Conservation (phyloP, 1,140 invertebrate species). For the Stenopsyche tienmushanensis region DNA sequence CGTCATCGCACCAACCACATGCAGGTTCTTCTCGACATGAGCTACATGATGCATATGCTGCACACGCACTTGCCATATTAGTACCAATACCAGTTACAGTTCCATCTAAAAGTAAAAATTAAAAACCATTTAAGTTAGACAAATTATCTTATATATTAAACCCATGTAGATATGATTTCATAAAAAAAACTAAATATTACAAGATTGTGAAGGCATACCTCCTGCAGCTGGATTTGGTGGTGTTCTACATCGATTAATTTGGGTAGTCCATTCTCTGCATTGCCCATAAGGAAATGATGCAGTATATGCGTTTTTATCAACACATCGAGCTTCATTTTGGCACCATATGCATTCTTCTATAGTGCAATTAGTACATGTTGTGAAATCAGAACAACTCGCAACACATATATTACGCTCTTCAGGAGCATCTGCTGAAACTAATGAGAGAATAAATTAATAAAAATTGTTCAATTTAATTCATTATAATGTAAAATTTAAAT, state of each 20-base stretch:
- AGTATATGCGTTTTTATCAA: conserved; percentile 95
- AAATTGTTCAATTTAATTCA: neutral
- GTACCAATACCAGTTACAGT: conserved; percentile 3
- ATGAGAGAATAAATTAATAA: conserved; percentile 3
- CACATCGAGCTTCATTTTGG: conserved; percentile 85
- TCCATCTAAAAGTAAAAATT: neutral
- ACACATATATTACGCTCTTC: conserved; percentile 60
- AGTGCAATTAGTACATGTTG: conserved; percentile 87
- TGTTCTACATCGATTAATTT: conserved; percentile 61
- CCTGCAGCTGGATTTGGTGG: conserved; percentile 44
- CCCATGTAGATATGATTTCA: too few species aligned
- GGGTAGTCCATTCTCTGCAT: conserved; percentile 93
- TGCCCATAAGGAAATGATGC: conserved; percentile 96
- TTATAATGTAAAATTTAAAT: neutral
- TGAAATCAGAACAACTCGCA: conserved; percentile 74
- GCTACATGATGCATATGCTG: conserved; percentile 74
- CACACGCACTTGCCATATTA: conserved; percentile 57
- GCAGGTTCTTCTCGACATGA: conserved; percentile 85
- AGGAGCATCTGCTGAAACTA: conserved; percentile 17
- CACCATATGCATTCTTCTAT: conserved; percentile 91
- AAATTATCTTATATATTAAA: too few species aligned
- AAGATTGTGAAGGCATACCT: conserved; percentile 6
- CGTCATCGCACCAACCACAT: conserved; percentile 98
- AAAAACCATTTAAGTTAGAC: too few species aligned
- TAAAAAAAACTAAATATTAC: conserved; percentile 35